phyloP scores from a whole-genome alignment of 2,113 vertebrate genomes.

The Rhinopithecus roxellana region DNA sequence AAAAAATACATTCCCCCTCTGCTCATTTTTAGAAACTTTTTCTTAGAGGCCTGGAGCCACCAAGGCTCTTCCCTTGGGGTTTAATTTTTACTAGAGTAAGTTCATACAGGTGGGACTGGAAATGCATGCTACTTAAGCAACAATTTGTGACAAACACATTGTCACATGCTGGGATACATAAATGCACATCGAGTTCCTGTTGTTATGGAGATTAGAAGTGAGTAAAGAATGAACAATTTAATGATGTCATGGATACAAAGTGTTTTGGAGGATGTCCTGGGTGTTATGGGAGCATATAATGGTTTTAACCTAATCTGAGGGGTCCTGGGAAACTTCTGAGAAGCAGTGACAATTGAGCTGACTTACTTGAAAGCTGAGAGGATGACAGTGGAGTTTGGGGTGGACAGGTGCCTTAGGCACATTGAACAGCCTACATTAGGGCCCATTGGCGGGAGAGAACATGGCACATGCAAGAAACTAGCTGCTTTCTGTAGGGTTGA shows the following conservation, averaged over 20 bases:
- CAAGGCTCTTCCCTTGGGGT: not conserved
- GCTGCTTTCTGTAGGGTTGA: not conserved
- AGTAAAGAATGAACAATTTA: not conserved
- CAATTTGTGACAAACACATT: not conserved
- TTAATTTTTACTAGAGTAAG: not conserved
- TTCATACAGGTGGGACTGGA: not conserved
- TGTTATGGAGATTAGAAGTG: rapidly evolving
- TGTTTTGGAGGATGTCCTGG: not conserved
- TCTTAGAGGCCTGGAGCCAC: not conserved
- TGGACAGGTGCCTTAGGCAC: not conserved
- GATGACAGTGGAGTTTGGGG: no score
- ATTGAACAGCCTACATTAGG: not conserved
- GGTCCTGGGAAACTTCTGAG: not conserved
- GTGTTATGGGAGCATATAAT: rapidly evolving
- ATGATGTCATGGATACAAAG: not conserved
- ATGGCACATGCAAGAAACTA: not conserved
- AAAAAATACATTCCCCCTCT: not conserved
- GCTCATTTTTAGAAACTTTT: constrained; percentile 46
- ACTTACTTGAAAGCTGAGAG: not conserved
- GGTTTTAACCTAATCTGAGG: not conserved
- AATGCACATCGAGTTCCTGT: not conserved
- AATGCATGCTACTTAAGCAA: not conserved
- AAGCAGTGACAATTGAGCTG: not conserved
- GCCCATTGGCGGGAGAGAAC: rapidly evolving
- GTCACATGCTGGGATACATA: not conserved